phyloP scores from a whole-genome alignment of 2,113 vertebrate species.

The Hippocampus barbouri region DNA sequence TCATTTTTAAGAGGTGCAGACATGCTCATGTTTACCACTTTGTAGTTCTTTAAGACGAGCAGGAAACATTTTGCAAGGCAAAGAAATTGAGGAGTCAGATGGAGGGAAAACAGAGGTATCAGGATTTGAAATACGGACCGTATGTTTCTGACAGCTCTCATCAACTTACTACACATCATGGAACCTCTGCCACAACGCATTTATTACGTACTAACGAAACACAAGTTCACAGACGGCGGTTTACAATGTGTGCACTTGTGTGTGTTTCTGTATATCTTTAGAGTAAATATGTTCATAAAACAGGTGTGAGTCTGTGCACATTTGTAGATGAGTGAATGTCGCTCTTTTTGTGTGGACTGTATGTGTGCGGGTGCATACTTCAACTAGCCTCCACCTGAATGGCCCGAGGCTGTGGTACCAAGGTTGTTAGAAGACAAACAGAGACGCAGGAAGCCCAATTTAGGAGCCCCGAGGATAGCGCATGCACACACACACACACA shows the following conservation, averaged over 20 bases:
- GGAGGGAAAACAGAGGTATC: neutral
- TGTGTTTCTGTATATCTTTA: conserved; percentile 6
- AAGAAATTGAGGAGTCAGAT: conserved; percentile 14
- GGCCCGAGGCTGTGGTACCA: conserved; percentile 9
- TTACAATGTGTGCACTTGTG: conserved; percentile 15
- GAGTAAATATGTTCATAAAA: neutral
- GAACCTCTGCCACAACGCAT: conserved; percentile 49
- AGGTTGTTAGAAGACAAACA: conserved; percentile 21
- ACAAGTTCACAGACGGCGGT: conserved; percentile 28
- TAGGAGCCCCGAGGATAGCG: conserved; percentile 3
- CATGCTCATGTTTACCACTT: conserved; percentile 48
- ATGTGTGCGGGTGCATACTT: conserved; percentile 15
- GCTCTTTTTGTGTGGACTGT: conserved; percentile 13
- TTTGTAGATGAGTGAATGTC: conserved; percentile 20
- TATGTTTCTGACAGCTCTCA: conserved; percentile 70
- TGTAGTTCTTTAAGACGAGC: conserved; percentile 40
- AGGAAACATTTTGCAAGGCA: conserved; percentile 29
- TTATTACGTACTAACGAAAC: conserved; percentile 42
- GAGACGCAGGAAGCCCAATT: conserved; percentile 14
- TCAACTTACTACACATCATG: conserved; percentile 53
- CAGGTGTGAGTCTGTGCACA: conserved; percentile 6
- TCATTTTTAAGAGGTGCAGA: conserved; percentile 61
- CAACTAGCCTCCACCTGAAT: conserved; percentile 18
- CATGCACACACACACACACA: neutral
- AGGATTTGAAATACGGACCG: conserved; percentile 59